phyloP scores from a whole-genome alignment of 2,797 vertebrate genomes.

The Nasua narica region DNA sequence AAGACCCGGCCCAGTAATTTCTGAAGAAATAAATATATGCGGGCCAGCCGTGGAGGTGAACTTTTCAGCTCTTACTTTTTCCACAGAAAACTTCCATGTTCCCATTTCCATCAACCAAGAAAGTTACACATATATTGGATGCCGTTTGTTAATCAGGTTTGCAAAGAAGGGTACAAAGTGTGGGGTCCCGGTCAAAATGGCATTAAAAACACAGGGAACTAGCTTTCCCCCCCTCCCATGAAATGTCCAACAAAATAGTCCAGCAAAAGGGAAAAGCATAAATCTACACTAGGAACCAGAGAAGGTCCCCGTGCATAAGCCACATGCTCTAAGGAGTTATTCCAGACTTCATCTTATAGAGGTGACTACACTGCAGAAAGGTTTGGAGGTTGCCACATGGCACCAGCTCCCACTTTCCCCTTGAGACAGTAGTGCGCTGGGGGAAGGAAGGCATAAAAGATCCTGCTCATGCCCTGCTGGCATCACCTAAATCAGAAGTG shows the following conservation, averaged over 20 bases:
- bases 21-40: neutral
- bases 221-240: neutral
- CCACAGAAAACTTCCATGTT: neutral
- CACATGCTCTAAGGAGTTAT: neutral
- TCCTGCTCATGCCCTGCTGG: neutral
- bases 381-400: neutral
- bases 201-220: neutral
- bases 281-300: neutral
- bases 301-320: neutral
- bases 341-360: neutral
- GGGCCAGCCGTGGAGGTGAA: neutral
- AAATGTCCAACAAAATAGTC: neutral
- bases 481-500: neutral
- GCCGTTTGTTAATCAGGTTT: neutral
- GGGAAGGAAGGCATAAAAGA: neutral
- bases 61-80: neutral
- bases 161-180: neutral
- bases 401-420: neutral
- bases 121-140: neutral
- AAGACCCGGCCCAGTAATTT: neutral
- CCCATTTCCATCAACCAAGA: neutral
- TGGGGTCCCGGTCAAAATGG: neutral
- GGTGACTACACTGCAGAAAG: neutral
- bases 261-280: neutral
- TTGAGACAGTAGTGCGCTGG: neutral